phyloP scores from a whole-genome alignment of 2,888 invertebrate species.

The Mythimna pallens region DNA sequence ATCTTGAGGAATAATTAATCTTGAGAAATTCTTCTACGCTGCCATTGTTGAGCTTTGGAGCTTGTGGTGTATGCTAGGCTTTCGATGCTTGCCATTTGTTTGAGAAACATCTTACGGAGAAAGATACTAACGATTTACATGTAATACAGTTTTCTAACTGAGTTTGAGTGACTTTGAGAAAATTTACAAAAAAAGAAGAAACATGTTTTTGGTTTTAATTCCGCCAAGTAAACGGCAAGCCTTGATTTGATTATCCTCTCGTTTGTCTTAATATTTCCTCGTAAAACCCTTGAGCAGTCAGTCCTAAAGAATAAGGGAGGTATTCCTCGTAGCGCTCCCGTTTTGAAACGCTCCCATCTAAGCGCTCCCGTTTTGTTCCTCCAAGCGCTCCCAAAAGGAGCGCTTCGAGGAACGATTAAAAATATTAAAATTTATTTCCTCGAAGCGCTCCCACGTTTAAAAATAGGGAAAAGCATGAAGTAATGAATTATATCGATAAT shows the following conservation, averaged over 20 bases:
- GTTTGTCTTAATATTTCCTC: neutral
- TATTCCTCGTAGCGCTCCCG: no score
- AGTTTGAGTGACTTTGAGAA: neutral
- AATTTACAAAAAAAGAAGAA: neutral
- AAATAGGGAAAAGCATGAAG: no score
- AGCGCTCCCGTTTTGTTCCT: no score
- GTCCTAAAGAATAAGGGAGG: neutral
- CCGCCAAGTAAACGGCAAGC: no score
- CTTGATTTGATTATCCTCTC: no score
- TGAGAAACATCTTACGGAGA: neutral
- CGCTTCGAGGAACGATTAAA: no score
- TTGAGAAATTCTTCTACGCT: constrained; percentile 57
- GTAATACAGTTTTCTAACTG: neutral
- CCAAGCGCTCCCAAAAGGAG: no score
- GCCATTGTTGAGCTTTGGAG: constrained; percentile 48
- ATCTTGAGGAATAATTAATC: constrained; percentile 65
- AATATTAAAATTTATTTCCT: no score
- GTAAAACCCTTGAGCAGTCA: neutral
- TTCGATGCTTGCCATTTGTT: constrained; percentile 5
- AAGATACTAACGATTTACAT: neutral
- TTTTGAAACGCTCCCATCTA: no score
- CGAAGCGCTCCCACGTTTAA: no score
- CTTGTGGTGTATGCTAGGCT: constrained; percentile 32
- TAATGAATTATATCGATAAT: no score
- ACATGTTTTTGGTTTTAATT: neutral